Conservation (phyloP, 1,140 invertebrate species). For the Lepidurus couesii region DNA sequence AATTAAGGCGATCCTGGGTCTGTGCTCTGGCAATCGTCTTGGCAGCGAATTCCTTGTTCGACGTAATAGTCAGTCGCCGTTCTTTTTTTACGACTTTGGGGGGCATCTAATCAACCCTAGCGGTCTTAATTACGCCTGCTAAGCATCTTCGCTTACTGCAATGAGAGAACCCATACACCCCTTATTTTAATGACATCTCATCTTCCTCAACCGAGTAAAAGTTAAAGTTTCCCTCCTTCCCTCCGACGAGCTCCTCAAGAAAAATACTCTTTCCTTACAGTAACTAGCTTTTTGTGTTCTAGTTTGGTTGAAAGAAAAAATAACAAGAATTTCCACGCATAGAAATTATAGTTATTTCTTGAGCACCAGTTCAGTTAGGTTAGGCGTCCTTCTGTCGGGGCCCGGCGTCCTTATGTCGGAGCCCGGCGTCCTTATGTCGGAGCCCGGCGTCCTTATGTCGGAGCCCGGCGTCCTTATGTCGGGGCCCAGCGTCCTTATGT, state of each 20-base stretch:
- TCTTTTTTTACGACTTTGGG: not conserved
- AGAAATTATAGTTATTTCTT: too few species aligned
- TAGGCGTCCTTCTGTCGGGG: too few species aligned
- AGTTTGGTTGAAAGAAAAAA: too few species aligned
- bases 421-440: too few species aligned
- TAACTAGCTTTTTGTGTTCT: too few species aligned
- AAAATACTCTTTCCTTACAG: too few species aligned
- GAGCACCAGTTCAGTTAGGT: too few species aligned
- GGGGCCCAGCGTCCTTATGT: too few species aligned
- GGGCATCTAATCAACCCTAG: conserved; percentile 11
- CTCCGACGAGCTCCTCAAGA: not conserved
- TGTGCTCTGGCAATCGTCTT: not conserved
- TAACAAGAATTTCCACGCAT: too few species aligned
- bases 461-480: too few species aligned
- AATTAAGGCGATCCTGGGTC: conserved; percentile 8
- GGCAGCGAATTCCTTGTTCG: not conserved
- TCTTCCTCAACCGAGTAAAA: not conserved
- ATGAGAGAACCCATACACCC: not conserved
- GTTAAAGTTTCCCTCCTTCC: not conserved
- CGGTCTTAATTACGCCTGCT: conserved; percentile 18
- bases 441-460: too few species aligned
- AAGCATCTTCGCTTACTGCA: conserved; percentile 4
- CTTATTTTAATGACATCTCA: not conserved
- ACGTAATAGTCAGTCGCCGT: not conserved
- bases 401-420: too few species aligned